Conservation (phyloP, 2,113 vertebrate species). For the Turnix velox region DNA sequence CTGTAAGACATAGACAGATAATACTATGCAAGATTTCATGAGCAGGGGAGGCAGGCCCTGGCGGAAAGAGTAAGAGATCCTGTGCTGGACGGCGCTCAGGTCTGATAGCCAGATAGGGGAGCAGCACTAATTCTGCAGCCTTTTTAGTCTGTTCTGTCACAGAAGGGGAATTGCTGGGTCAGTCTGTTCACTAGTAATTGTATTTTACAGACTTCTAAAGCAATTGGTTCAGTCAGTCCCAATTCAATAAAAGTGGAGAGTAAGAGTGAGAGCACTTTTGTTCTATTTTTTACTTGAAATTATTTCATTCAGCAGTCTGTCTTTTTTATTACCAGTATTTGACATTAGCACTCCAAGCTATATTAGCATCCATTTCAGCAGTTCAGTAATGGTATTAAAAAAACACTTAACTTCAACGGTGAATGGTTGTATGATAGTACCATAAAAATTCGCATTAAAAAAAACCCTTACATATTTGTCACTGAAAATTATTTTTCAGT, state of each 20-base stretch:
- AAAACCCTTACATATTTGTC: slow-evolving; percentile 79
- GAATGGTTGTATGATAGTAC: slow-evolving; percentile 84
- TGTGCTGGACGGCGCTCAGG: neutral
- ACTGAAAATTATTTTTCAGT: slow-evolving; percentile 78
- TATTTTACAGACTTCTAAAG: slow-evolving; percentile 84
- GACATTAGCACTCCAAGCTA: slow-evolving; percentile 86
- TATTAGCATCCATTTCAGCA: slow-evolving; percentile 84
- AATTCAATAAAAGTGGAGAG: slow-evolving; percentile 83
- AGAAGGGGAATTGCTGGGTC: slow-evolving; percentile 76
- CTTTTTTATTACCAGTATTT: slow-evolving; percentile 86
- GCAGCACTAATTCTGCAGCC: slow-evolving; percentile 46
- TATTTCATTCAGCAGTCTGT: slow-evolving; percentile 87
- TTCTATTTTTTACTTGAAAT: slow-evolving; percentile 83
- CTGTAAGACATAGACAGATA: neutral
- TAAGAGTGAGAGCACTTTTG: slow-evolving; percentile 79
- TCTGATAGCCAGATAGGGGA: slow-evolving; percentile 28
- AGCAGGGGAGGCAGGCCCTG: neutral
- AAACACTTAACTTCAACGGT: slow-evolving; percentile 86
- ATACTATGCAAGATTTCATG: slow-evolving; percentile 34
- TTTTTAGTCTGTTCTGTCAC: slow-evolving; percentile 72
- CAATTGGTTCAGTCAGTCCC: slow-evolving; percentile 83
- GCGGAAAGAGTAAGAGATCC: neutral
- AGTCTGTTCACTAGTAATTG: slow-evolving; percentile 81
- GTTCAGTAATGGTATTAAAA: slow-evolving; percentile 86
- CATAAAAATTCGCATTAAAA: slow-evolving; percentile 82